Evolutionary conservation across 2,888 invertebrate species (phyloP).

Genomic region (Ligdia adustata): DNA sequence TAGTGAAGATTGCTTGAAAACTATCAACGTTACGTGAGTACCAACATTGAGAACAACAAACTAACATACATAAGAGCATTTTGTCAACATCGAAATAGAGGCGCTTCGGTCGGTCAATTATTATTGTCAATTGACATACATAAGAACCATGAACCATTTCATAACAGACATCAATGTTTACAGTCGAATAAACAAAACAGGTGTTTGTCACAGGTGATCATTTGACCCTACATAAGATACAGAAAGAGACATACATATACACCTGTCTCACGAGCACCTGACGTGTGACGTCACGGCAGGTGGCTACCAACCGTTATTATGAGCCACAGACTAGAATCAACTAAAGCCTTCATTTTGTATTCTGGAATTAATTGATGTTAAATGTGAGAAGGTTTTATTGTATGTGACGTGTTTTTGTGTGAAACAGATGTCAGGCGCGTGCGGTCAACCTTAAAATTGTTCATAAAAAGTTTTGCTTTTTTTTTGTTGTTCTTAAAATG

Average conservation of each 20-base stretch:
- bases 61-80: too few relatives aligned
- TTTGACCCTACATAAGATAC: slow-evolving; percentile 23
- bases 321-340: slow-evolving; percentile 41
- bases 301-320: slow-evolving; percentile 51
- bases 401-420: slow-evolving; percentile 10
- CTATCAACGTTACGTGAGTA: too few relatives aligned
- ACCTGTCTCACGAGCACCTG: slow-evolving; percentile 48
- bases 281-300: slow-evolving; percentile 58
- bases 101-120: too few relatives aligned
- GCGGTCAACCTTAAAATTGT: slow-evolving; percentile 49
- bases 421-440: slow-evolving; percentile 57
- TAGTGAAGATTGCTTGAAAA: too few relatives aligned
- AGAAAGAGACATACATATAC: slow-evolving; percentile 36
- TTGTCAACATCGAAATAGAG: too few relatives aligned
- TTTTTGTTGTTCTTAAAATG: not conserved
- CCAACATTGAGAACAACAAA: too few relatives aligned
- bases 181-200: slow-evolving; percentile 13
- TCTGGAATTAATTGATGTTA: slow-evolving; percentile 1
- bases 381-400: not conserved
- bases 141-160: too few relatives aligned
- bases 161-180: too few relatives aligned
- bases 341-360: slow-evolving; percentile 1
- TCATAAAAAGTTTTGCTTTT: slow-evolving; percentile 24
- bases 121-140: too few relatives aligned
- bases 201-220: slow-evolving; percentile 17